A percentile compares a stretch with the other conserved stretches of the same genome.
Evolutionary conservation across 1,140 invertebrate species (phyloP).

Genomic region (Trichoplusia ni): DNA sequence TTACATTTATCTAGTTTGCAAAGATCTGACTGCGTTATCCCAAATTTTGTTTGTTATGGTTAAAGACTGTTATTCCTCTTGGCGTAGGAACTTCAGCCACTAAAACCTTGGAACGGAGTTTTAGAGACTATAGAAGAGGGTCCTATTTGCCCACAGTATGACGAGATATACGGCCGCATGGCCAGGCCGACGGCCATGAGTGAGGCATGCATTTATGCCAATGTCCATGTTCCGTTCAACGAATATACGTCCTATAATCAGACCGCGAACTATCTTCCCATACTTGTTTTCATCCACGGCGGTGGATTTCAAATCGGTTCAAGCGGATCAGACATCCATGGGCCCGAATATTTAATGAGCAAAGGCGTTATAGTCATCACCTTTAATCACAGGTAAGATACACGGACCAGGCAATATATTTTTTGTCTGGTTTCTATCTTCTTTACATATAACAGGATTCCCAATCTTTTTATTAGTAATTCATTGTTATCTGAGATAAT

Average conservation of each 20-base stretch:
- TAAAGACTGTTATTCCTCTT: not conserved
- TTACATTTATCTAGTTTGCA: too few species aligned
- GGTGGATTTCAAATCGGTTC: constrained; percentile 84
- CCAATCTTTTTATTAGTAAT: too few species aligned
- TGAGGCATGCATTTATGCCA: constrained; percentile 66
- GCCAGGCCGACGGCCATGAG: constrained; percentile 48
- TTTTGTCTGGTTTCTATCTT: too few species aligned
- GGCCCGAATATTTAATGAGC: constrained; percentile 83
- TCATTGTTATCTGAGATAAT: too few species aligned
- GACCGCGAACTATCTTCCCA: constrained; percentile 63
- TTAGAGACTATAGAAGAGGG: constrained; percentile 82
- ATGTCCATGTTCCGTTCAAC: constrained; percentile 61
- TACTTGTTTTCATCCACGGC: constrained; percentile 85
- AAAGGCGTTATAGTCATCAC: constrained; percentile 84
- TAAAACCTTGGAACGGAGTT: constrained; percentile 80
- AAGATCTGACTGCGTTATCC: not conserved
- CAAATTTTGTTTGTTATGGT: not conserved
- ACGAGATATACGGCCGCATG: constrained; percentile 51
- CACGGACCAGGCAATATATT: too few species aligned
- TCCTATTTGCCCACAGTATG: constrained; percentile 78
- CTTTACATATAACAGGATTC: too few species aligned
- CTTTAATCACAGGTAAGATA: constrained; percentile 81
- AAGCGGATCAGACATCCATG: constrained; percentile 76
- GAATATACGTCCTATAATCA: not conserved
- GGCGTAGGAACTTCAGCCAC: constrained; percentile 83